Evolutionary conservation across 53 echinoderm and acorn worm species (phyloP).

Genomic region (Crossaster papposus): DNA sequence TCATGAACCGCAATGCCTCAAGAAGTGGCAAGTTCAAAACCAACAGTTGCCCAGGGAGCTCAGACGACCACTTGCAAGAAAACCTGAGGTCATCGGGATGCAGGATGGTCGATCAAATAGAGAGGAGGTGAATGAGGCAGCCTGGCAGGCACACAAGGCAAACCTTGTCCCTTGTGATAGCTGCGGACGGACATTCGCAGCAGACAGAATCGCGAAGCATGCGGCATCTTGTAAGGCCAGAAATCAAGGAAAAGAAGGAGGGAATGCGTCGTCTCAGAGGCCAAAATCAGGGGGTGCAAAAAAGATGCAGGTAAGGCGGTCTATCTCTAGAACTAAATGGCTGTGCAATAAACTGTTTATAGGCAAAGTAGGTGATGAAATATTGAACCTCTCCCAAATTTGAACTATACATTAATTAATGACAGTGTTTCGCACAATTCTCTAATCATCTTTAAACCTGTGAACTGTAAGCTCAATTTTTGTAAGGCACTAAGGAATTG

Average conservation of each 20-base stretch:
- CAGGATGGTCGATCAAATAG: constrained; percentile 19
- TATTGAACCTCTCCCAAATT: too few species aligned
- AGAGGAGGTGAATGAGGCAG: constrained; percentile 74
- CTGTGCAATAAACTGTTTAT: too few species aligned
- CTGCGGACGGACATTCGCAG: constrained; percentile 85
- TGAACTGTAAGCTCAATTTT: too few species aligned
- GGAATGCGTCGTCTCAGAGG: not conserved
- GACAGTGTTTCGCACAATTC: too few species aligned
- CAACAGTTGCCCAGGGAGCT: constrained; percentile 76
- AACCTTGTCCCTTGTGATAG: constrained; percentile 88
- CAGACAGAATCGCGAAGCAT: constrained; percentile 86
- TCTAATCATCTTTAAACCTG: too few species aligned
- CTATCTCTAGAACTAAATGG: too few species aligned
- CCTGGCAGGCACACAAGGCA: constrained; percentile 76
- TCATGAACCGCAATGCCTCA: constrained; percentile 88
- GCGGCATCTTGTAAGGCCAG: constrained; percentile 60
- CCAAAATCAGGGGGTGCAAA: constrained; percentile 9
- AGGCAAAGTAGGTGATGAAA: too few species aligned
- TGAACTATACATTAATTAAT: too few species aligned
- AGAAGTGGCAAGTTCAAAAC: constrained; percentile 89
- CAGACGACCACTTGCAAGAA: constrained; percentile 68
- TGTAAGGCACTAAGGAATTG: too few species aligned
- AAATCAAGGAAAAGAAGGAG: constrained; percentile 13
- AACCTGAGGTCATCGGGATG: constrained; percentile 56
- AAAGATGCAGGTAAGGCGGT: not conserved